Evolutionary conservation across 2,888 invertebrate species (phyloP).

Genomic region (Epistrophe grossulariae): DNA sequence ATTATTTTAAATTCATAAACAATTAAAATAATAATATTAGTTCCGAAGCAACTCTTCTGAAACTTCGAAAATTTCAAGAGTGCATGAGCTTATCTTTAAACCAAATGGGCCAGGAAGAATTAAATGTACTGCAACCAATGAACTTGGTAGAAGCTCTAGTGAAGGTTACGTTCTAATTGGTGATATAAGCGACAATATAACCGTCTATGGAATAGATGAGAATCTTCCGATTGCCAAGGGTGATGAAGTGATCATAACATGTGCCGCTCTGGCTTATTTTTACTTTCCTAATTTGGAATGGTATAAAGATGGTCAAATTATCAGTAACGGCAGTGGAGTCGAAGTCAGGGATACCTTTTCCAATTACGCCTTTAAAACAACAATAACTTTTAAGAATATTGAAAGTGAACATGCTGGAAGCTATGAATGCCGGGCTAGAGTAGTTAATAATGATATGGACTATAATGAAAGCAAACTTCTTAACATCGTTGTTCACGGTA

Average conservation of each 20-base stretch:
- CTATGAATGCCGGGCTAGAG: conserved; percentile 82
- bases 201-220: conserved; percentile 83
- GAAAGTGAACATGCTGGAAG: conserved; percentile 81
- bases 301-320: conserved; percentile 81
- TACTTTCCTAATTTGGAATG: conserved; percentile 85
- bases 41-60: conserved; percentile 74
- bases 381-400: conserved; percentile 82
- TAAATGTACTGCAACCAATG: conserved; percentile 84
- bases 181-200: conserved; percentile 82
- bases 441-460: conserved; percentile 76
- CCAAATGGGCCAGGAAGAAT: conserved; percentile 83
- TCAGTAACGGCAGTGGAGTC: conserved; percentile 76
- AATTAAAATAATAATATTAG: conserved; percentile 36
- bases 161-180: conserved; percentile 81
- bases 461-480: conserved; percentile 79
- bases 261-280: conserved; percentile 86
- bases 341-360: conserved; percentile 77
- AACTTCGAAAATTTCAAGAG: conserved; percentile 78
- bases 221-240: conserved; percentile 84
- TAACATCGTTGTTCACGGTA: conserved; percentile 83
- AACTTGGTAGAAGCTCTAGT: conserved; percentile 79
- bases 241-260: conserved; percentile 85
- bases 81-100: conserved; percentile 82
- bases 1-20: neutral
- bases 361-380: conserved; percentile 81